Evolutionary conservation across 1,140 invertebrate species (phyloP).

Genomic region (Danaus plexippus): DNA sequence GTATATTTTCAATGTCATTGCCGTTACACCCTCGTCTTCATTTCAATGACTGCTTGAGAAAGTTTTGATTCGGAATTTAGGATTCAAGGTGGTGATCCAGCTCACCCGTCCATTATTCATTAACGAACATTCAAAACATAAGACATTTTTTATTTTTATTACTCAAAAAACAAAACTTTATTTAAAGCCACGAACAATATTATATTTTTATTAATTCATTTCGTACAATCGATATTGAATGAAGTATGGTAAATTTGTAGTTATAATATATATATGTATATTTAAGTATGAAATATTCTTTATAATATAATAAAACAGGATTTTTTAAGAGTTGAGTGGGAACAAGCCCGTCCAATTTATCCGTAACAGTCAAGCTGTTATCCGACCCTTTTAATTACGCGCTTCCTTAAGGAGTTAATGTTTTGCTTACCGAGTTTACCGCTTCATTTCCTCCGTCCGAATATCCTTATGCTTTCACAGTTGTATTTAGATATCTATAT

Average conservation of each 20-base stretch:
- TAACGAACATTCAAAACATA: neutral
- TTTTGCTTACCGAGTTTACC: conserved; percentile 16
- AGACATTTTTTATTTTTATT: neutral
- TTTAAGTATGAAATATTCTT: no score
- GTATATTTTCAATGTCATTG: conserved; percentile 22
- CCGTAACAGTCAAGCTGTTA: conserved; percentile 30
- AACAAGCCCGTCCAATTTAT: conserved; percentile 16
- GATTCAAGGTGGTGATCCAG: neutral
- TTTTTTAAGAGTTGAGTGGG: conserved; percentile 2
- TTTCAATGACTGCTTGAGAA: conserved; percentile 11
- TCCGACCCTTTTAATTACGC: conserved; percentile 35
- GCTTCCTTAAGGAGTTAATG: conserved; percentile 31
- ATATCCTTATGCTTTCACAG: no score
- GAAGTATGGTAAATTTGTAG: no score
- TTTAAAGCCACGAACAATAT: no score
- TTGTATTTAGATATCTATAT: no score
- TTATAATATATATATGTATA: no score
- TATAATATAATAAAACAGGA: no score
- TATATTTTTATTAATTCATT: no score
- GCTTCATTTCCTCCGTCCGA: no score
- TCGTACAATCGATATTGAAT: no score
- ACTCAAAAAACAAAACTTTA: neutral
- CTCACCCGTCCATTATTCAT: conserved; percentile 6
- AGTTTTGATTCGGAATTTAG: conserved; percentile 8
- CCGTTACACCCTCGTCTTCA: conserved; percentile 14